These are phyloP conservation scores for Halictus ligatus DNA, from an alignment of 2,888 invertebrate genomes.

Conservation along the genomic window DNA sequence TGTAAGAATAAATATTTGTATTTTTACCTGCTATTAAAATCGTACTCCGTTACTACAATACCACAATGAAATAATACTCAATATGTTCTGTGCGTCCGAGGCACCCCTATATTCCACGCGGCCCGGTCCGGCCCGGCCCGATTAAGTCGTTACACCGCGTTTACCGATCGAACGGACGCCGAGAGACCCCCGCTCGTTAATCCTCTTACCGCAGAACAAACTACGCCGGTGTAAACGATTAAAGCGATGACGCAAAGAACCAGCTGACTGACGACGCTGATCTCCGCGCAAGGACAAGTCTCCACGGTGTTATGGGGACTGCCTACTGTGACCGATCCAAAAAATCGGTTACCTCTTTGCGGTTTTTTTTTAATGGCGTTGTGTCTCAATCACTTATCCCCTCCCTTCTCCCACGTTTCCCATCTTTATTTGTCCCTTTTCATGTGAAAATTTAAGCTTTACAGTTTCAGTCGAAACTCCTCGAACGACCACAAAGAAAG, in stretches of 20 bases:
- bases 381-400: neutral
- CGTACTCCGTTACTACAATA: neutral
- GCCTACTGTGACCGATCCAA: neutral
- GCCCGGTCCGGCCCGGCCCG: constrained; percentile 7
- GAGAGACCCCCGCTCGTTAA: constrained; percentile 37
- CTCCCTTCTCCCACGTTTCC: too few relatives aligned
- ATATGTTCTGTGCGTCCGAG: neutral
- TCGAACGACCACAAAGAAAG: too few relatives aligned
- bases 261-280: constrained; percentile 21
- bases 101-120: neutral
- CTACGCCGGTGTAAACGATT: constrained; percentile 44
- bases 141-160: constrained; percentile 44
- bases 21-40: too few relatives aligned
- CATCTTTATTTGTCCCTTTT: neutral
- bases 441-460: too few relatives aligned
- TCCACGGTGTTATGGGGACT: neutral
- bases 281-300: constrained; percentile 3
- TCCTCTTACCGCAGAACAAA: constrained; percentile 45
- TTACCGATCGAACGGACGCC: constrained; percentile 26
- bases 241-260: constrained; percentile 42
- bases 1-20: too few relatives aligned
- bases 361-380: neutral
- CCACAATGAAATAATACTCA: neutral
- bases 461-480: too few relatives aligned
- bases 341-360: neutral